These are phyloP conservation scores for Phortica magna DNA, from an alignment of 2,888 invertebrate species.

Conservation along the genomic window DNA sequence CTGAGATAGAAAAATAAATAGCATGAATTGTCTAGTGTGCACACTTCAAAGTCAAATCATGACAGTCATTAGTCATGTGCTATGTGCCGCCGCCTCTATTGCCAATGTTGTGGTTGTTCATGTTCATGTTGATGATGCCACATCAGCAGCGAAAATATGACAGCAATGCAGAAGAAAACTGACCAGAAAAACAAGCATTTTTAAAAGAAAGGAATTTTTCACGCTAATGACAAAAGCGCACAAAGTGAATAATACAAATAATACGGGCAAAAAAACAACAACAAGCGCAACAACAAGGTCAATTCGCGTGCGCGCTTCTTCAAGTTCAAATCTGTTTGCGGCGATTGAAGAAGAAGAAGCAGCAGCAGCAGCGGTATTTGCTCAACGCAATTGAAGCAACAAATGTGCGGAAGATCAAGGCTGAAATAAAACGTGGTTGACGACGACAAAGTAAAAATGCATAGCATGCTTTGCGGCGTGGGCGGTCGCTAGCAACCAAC, in stretches of 20 bases:
- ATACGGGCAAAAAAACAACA: not conserved
- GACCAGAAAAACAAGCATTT: not conserved
- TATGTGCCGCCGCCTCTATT: not conserved
- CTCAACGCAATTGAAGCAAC: not conserved
- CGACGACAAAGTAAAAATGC: conserved; percentile 43
- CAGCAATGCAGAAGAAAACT: not conserved
- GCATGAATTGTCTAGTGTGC: not conserved
- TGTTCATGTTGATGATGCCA: not conserved
- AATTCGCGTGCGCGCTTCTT: not conserved
- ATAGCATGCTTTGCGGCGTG: conserved; percentile 51
- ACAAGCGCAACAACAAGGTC: not conserved
- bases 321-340: not conserved
- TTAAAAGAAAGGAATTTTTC: not conserved
- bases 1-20: not conserved
- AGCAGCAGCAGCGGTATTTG: not conserved
- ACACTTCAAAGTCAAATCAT: conserved; percentile 22
- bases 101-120: not conserved
- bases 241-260: not conserved
- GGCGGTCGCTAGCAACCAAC: not conserved
- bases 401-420: conserved; percentile 15
- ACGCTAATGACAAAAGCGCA: not conserved
- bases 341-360: not conserved
- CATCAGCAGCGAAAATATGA: not conserved
- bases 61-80: conserved; percentile 24
- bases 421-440: conserved; percentile 31